A percentile compares a stretch with the other conserved stretches of the same genome.
phyloP scores from a whole-genome alignment of 1,140 invertebrate genomes.

The Temnothorax longispinosus region DNA sequence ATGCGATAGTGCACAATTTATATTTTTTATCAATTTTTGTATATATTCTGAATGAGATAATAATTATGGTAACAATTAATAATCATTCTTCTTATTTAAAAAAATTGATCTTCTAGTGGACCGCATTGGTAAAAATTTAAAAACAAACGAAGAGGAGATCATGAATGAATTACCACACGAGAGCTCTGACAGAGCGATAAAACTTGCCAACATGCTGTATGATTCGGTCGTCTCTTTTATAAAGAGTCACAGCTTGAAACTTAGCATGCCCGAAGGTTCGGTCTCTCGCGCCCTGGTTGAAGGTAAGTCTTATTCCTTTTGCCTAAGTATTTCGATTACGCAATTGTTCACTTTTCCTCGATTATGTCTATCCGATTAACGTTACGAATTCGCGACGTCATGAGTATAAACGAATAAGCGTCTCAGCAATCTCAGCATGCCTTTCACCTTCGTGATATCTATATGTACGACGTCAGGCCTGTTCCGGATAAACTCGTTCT shows the following conservation, averaged over 20 bases:
- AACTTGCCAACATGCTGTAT: constrained; percentile 86
- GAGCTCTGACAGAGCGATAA: constrained; percentile 84
- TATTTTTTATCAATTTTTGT: background rate
- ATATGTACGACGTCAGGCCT: constrained; percentile 56
- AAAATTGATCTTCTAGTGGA: constrained; percentile 76
- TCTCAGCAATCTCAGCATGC: constrained; percentile 65
- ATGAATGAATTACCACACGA: constrained; percentile 86
- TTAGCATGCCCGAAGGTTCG: constrained; percentile 87
- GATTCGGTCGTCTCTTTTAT: constrained; percentile 87
- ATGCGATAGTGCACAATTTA: background rate
- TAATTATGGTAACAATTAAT: background rate
- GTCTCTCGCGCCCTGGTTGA: constrained; percentile 88
- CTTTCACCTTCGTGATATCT: constrained; percentile 79
- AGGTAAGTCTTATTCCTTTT: constrained; percentile 83
- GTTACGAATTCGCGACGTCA: constrained; percentile 74
- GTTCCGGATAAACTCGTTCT: constrained; percentile 71
- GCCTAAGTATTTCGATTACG: constrained; percentile 54
- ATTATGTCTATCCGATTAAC: constrained; percentile 57
- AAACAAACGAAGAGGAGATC: constrained; percentile 85
- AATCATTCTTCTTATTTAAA: background rate
- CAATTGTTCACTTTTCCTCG: constrained; percentile 56
- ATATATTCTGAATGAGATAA: background rate
- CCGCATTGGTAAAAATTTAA: constrained; percentile 84
- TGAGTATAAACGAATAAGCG: constrained; percentile 71
- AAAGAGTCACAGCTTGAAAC: constrained; percentile 87